phyloP scores from a whole-genome alignment of 2,888 invertebrate genomes.

The Anoplius nigerrimus region DNA sequence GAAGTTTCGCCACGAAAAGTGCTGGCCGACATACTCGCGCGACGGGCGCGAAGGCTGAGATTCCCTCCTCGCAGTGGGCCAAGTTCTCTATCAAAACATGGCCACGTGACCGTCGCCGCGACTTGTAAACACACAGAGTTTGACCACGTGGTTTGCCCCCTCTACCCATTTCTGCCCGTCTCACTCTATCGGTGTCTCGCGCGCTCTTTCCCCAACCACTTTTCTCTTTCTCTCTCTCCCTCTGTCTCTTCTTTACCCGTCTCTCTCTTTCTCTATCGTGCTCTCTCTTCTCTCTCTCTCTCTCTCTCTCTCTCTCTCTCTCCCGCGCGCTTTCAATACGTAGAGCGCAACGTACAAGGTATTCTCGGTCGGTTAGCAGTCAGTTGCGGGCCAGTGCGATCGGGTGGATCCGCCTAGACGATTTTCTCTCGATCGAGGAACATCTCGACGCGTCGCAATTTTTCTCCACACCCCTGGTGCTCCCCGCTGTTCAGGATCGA shows the following conservation, averaged over 20 bases:
- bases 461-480: neutral
- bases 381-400: slow-evolving; percentile 48
- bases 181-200: slow-evolving; percentile 15
- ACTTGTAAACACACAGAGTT: slow-evolving; percentile 67
- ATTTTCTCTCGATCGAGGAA: slow-evolving; percentile 7
- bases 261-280: slow-evolving; percentile 5
- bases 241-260: neutral
- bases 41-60: slow-evolving; percentile 23
- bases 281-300: slow-evolving; percentile 20
- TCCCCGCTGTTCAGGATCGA: neutral
- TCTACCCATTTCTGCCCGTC: slow-evolving; percentile 47
- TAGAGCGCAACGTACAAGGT: slow-evolving; percentile 13
- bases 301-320: slow-evolving; percentile 15
- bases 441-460: neutral
- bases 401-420: slow-evolving; percentile 22
- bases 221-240: slow-evolving; percentile 12
- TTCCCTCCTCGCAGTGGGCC: slow-evolving; percentile 44
- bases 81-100: slow-evolving; percentile 66
- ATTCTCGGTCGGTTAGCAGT: slow-evolving; percentile 50
- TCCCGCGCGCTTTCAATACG: slow-evolving; percentile 26
- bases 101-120: slow-evolving; percentile 68
- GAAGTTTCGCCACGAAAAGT: slow-evolving; percentile 9
- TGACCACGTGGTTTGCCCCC: slow-evolving; percentile 69
- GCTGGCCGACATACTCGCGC: slow-evolving; percentile 9
- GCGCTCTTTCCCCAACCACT: slow-evolving; percentile 23